A percentile compares a stretch with the other conserved stretches of the same genome.
Conservation (phyloP, 2,888 invertebrate species). For the Andrena minutula region DNA sequence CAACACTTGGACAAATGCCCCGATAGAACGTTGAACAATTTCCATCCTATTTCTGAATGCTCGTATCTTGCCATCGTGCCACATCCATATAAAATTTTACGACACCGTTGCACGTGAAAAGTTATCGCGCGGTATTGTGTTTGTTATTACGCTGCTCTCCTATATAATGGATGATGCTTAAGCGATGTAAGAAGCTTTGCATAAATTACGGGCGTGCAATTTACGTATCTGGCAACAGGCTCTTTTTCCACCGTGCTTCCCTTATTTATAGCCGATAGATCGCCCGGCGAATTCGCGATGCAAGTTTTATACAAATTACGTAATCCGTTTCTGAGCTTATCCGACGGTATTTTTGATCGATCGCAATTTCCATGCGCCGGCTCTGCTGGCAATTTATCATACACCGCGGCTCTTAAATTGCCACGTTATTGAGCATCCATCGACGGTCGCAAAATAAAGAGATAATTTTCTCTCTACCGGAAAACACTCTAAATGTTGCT, state of each 20-base stretch:
- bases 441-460: conserved; percentile 12
- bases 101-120: conserved; percentile 39
- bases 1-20: conserved; percentile 19
- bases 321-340: conserved; percentile 42
- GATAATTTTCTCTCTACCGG: conserved; percentile 15
- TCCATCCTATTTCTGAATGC: conserved; percentile 24
- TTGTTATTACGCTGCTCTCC: conserved; percentile 26
- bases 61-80: conserved; percentile 17
- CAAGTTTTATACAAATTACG: conserved; percentile 47
- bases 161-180: conserved; percentile 35
- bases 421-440: conserved; percentile 31
- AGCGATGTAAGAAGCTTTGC: conserved; percentile 56
- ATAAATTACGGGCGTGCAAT: conserved; percentile 49
- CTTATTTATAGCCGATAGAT: conserved; percentile 33
- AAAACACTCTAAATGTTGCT: background rate
- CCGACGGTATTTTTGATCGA: conserved; percentile 40
- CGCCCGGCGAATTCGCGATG: conserved; percentile 16
- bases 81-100: conserved; percentile 39
- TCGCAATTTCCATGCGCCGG: conserved; percentile 22
- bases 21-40: conserved; percentile 8
- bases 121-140: conserved; percentile 30
- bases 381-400: conserved; percentile 36
- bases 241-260: background rate
- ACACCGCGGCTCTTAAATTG: conserved; percentile 31
- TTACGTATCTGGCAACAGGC: conserved; percentile 7